A percentile compares a stretch with the other conserved stretches of the same genome.
phyloP scores from a whole-genome alignment of 1,140 invertebrate genomes.

The Bombus superbus region DNA sequence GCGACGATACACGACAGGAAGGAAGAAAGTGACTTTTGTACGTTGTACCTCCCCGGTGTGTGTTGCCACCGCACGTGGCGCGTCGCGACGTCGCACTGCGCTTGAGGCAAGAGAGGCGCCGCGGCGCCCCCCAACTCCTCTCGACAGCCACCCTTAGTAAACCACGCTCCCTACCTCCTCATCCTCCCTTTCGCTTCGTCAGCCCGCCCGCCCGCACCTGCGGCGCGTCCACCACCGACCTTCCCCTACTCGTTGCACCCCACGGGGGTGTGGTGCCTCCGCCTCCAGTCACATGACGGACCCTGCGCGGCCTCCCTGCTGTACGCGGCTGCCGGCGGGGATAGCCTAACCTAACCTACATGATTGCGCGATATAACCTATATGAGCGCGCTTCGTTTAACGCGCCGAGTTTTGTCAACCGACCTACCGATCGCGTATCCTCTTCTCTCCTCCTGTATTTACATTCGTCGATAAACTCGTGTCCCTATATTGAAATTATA shows the following conservation, averaged over 20 bases:
- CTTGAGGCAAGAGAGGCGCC: conserved; percentile 79
- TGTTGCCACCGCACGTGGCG: conserved; percentile 80
- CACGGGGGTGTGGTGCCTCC: conserved; percentile 79
- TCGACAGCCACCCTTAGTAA: conserved; percentile 43
- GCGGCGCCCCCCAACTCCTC: conserved; percentile 68
- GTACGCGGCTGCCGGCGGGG: conserved; percentile 52
- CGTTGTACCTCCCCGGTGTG: conserved; percentile 55
- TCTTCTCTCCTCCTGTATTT: background rate
- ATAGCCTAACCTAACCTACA: conserved; percentile 54
- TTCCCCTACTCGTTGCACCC: conserved; percentile 60
- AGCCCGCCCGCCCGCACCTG: conserved; percentile 53
- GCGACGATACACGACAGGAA: conserved; percentile 47
- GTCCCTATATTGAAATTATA: background rate
- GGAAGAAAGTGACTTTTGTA: conserved; percentile 69
- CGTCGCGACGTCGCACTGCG: conserved; percentile 83
- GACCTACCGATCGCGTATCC: conserved; percentile 23
- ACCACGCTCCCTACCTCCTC: conserved; percentile 54
- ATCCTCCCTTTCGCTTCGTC: conserved; percentile 48
- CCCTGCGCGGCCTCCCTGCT: conserved; percentile 69
- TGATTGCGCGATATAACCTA: conserved; percentile 27
- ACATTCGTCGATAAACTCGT: background rate
- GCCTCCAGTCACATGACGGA: conserved; percentile 79
- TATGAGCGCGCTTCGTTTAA: conserved; percentile 41
- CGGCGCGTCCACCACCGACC: conserved; percentile 62
- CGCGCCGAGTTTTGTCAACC: conserved; percentile 4